These are phyloP conservation scores for Eutrigla gurnardus DNA, from an alignment of 2,797 vertebrate species.

Conservation along the genomic window DNA sequence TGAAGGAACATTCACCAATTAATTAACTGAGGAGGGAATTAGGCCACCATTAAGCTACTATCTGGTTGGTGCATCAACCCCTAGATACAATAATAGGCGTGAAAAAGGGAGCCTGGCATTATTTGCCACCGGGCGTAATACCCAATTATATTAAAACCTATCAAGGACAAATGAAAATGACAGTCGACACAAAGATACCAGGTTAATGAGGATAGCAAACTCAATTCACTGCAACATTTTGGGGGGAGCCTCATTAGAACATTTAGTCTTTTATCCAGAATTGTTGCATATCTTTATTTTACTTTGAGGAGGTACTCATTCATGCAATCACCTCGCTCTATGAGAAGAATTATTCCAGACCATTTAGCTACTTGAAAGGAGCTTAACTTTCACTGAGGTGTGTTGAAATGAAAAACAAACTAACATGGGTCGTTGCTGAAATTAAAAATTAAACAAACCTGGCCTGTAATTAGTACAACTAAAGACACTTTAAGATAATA, in stretches of 20 bases:
- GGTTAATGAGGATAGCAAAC: slow-evolving; percentile 34
- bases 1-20: slow-evolving; percentile 37
- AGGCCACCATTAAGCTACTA: slow-evolving; percentile 36
- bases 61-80: slow-evolving; percentile 29
- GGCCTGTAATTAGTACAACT: not conserved
- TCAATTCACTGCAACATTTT: slow-evolving; percentile 11
- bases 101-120: not conserved
- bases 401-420: slow-evolving; percentile 23
- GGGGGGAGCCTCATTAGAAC: not conserved
- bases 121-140: slow-evolving; percentile 23
- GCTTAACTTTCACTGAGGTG: slow-evolving; percentile 18
- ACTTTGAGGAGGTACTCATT: slow-evolving; percentile 3
- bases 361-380: slow-evolving; percentile 30
- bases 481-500: not conserved
- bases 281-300: not conserved
- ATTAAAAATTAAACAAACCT: not conserved
- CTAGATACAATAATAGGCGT: slow-evolving; percentile 48
- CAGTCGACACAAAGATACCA: slow-evolving; percentile 28
- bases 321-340: slow-evolving; percentile 28
- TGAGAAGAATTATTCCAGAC: slow-evolving; percentile 22
- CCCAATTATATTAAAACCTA: slow-evolving; percentile 38
- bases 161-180: slow-evolving; percentile 27
- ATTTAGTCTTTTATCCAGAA: slow-evolving; percentile 16
- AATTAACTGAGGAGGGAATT: slow-evolving; percentile 44
- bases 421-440: not conserved